Evolutionary conservation across 2,888 invertebrate species (phyloP), one percentile per base, ranked within the genome.

Genomic region (Pristionchus entomophagus): DNA sequence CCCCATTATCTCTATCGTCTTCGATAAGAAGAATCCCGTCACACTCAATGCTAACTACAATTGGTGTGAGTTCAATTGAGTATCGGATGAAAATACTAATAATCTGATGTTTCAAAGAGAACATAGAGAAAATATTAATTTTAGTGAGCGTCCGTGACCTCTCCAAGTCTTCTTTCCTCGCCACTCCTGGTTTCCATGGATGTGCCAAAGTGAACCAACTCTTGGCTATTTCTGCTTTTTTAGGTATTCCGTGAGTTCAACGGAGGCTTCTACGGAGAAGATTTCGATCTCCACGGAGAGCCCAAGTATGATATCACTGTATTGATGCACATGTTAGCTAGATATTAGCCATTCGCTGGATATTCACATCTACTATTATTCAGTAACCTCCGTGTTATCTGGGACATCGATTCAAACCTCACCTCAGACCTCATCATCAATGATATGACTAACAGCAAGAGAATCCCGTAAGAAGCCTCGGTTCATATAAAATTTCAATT

Each of bases 1-100:
- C 4, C 17, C 65, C 22, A 35, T 69, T 38, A 29, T 69, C 38
- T 69, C 65, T 4, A 14, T 65, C 19, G 65, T 65, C 6, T 65
- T 65, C 65, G 35, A 65, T 19, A 65, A 65, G 65, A 65, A 65
- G 38, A 69, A 69, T 19, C 65, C 65, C 38, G 65, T 69, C 1
- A 3, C 32, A 6, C 22, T 69, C 38, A 69, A 69, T 32, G 38
- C 65, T 4, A 38, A 69, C 22, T 38, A 38, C 65, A 29, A 38
- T 19, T 69, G 38, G 35, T 29, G 65, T 69, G 22, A 22, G 65
- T 69, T 38, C n/a, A n/a, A n/a, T n/a, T n/a, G n/a, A n/a, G n/a
- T n/a, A n/a, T n/a, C n/a, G n/a, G n/a, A n/a, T n/a, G n/a, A n/a
- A n/a, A n/a, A n/a, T n/a, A n/a, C n/a, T n/a, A n/a, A n/a, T n/a